Conservation (phyloP, 2,797 vertebrate genomes). For the Periparus ater region DNA sequence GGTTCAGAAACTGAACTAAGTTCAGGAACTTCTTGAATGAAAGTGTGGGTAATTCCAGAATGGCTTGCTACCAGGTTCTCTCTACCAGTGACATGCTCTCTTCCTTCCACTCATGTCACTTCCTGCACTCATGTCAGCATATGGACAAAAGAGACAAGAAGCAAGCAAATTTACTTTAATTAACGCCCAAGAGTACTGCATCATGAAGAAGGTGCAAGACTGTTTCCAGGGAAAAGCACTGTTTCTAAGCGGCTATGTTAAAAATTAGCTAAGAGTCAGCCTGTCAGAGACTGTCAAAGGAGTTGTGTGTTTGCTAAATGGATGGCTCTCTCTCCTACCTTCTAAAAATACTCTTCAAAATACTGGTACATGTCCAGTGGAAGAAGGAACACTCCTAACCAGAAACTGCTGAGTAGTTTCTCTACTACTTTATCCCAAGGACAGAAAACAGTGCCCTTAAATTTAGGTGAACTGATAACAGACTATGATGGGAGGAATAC, state of each 20-base stretch:
- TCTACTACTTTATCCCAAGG: not conserved
- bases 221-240: not conserved
- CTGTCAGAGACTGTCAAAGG: not conserved
- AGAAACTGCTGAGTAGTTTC: not conserved
- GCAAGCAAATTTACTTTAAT: not conserved
- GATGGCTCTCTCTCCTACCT: not conserved
- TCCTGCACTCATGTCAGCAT: not conserved
- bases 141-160: not conserved
- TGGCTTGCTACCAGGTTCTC: not conserved
- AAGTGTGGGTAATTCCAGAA: not conserved
- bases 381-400: not conserved
- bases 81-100: not conserved
- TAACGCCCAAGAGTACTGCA: not conserved
- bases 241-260: not conserved
- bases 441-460: not conserved
- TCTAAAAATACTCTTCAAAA: constrained; percentile 6
- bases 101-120: not conserved
- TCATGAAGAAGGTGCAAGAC: not conserved
- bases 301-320: not conserved
- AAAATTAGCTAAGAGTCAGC: not conserved
- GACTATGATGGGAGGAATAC: not conserved
- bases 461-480: not conserved
- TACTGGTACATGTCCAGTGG: not conserved
- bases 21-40: not conserved
- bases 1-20: not conserved